Evolutionary conservation across 2,113 vertebrate genomes (phyloP), one percentile per base, ranked within the genome.

Genomic region (Fukomys damarensis): DNA sequence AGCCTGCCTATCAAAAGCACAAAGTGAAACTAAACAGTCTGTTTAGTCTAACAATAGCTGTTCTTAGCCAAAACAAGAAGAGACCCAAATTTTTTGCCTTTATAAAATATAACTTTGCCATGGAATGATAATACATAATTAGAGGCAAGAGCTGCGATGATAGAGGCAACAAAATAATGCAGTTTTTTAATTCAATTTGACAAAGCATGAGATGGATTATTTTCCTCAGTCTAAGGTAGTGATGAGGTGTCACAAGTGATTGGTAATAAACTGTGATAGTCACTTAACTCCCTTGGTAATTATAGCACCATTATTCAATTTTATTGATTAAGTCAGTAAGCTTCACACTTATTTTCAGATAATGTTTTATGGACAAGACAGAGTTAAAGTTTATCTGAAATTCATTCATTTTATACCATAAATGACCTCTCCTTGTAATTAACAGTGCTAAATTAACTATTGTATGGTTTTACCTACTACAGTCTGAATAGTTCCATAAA

Each of bases 11-110:
- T 95, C 90, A 91, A 89, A 96, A 86, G 92, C 59, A 49, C 65
- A 91, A 74, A 92, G 87, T 86, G 93, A 96, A 96, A 97, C 90
- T 70, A 94, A 96, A 96, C 66, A 96, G 76, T 96, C 90, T 96
- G 93, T 97, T 98, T 96, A 97, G 95, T 96, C 93, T 95, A 89
- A 97, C 17, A 58, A 94, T 43, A 81, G 93, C 93, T 79, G 17
- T 63, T 96, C 93, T 96, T 72, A 95, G 94, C 82, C 82, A 80
- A 97, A 97, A 96, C 85, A 94, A 96, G 92, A 93, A 95, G 46
- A 65, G 46, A 82, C 90, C 66, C 84, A 28, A 20, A 66, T 30
- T 19, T 88, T 91, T 93, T 81, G 81, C 80, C 94, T 97, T 95
- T 80, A 76, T 88, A 91, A 95, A 91, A 92, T 46, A 28, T 49